phyloP scores from a whole-genome alignment of 2,888 invertebrate genomes.

The Congeria kusceri region DNA sequence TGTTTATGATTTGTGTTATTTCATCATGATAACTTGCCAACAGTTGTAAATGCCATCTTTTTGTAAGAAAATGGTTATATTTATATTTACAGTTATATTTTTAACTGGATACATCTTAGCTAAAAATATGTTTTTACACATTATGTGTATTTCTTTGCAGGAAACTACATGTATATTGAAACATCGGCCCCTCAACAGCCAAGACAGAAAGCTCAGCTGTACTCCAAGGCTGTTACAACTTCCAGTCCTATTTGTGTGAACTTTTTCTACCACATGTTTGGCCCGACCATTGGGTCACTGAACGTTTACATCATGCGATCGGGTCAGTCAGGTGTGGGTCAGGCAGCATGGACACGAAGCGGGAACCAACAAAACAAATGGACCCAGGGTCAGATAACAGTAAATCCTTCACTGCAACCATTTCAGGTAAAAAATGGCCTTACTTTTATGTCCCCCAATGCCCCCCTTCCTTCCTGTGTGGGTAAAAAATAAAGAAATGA shows the following conservation, averaged over 20 bases:
- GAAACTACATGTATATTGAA: slow-evolving; percentile 79
- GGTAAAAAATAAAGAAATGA: too few species aligned
- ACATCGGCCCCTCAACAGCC: slow-evolving; percentile 62
- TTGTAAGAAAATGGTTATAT: too few species aligned
- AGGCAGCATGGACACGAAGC: slow-evolving; percentile 69
- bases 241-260: slow-evolving; percentile 69
- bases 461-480: too few species aligned
- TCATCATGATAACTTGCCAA: too few species aligned
- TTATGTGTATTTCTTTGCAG: slow-evolving; percentile 46
- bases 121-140: too few species aligned
- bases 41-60: too few species aligned
- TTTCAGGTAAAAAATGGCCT: slow-evolving; percentile 50
- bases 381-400: slow-evolving; percentile 71
- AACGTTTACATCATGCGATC: slow-evolving; percentile 68
- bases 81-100: too few species aligned
- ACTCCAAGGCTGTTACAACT: slow-evolving; percentile 60
- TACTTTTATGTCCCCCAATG: too few species aligned
- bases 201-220: slow-evolving; percentile 77
- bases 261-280: slow-evolving; percentile 80
- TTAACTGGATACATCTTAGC: too few species aligned
- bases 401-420: slow-evolving; percentile 52
- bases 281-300: slow-evolving; percentile 67
- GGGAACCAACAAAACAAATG: slow-evolving; percentile 78
- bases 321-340: slow-evolving; percentile 43
- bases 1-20: too few species aligned